Percentiles rank a stretch among this genome's conserved stretches.
phyloP scores from a whole-genome alignment of 2,113 vertebrate genomes.

The Sinocyclocheilus rhinocerous region DNA sequence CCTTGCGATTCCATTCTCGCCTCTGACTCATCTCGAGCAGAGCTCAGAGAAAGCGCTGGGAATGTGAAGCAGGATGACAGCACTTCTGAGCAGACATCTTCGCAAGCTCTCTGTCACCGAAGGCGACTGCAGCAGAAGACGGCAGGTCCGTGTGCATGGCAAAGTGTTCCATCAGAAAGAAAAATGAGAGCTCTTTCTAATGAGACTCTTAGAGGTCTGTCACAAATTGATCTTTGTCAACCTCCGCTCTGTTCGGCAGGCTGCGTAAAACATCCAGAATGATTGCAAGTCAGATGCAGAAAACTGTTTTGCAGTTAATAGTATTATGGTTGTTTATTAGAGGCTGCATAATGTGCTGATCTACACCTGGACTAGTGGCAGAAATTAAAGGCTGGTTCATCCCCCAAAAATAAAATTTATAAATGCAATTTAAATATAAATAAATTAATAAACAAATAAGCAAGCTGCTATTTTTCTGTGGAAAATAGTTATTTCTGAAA shows the following conservation, averaged over 20 bases:
- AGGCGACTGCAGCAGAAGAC: conserved; percentile 47
- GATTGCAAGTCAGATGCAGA: conserved; percentile 12
- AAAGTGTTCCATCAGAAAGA: conserved; percentile 60
- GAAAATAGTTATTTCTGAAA: background rate
- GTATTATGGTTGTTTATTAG: background rate
- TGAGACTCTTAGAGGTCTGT: conserved; percentile 56
- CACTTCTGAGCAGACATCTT: conserved; percentile 52
- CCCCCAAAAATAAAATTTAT: background rate
- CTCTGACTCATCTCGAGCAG: background rate
- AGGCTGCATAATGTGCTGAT: background rate
- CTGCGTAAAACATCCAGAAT: conserved; percentile 25
- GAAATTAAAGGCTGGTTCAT: background rate
- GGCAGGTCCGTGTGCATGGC: conserved; percentile 52
- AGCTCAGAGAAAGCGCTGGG: background rate
- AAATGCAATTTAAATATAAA: background rate
- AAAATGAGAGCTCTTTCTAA: conserved; percentile 68
- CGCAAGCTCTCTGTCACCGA: conserved; percentile 62
- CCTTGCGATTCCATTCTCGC: background rate
- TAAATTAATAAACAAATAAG: too few species aligned
- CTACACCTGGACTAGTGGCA: background rate
- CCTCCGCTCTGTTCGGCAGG: conserved; percentile 1
- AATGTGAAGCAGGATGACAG: conserved; percentile 4
- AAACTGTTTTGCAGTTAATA: background rate
- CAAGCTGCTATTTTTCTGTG: background rate
- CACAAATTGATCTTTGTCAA: conserved; percentile 22